Percentiles rank a stretch among this genome's conserved stretches.
phyloP scores from a whole-genome alignment of 2,888 invertebrate genomes.

The Philopedon plagiatum region DNA sequence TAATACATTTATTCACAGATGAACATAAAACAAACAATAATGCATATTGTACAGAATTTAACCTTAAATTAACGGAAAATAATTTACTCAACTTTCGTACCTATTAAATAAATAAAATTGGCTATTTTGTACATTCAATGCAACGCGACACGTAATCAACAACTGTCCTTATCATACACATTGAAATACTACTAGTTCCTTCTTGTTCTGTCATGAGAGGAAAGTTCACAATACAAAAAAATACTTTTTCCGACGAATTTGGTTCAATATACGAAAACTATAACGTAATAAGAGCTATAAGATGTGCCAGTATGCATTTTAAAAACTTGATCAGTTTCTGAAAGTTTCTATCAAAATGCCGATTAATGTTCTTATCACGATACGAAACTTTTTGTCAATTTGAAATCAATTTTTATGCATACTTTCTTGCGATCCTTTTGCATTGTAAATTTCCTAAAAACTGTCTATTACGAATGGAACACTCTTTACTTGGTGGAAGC shows the following conservation, averaged over 20 bases:
- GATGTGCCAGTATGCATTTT: not conserved
- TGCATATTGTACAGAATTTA: conserved; percentile 56
- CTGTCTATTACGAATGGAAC: not conserved
- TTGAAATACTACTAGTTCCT: conserved; percentile 48
- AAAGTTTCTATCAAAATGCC: not conserved
- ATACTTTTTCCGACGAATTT: not conserved
- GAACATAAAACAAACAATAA: conserved; percentile 35
- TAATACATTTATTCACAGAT: conserved; percentile 8
- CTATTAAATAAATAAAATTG: conserved; percentile 57
- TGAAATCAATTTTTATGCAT: no score
- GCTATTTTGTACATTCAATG: conserved; percentile 62
- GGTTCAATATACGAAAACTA: conserved; percentile 34
- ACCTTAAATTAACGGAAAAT: conserved; percentile 56
- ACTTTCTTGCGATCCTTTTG: no score
- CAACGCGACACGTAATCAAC: conserved; percentile 51
- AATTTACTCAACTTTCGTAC: conserved; percentile 54
- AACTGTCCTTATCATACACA: conserved; percentile 52
- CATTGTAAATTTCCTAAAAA: conserved; percentile 39
- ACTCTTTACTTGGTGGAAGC: conserved; percentile 81
- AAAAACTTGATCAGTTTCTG: no score
- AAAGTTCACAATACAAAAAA: conserved; percentile 44
- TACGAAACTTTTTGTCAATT: no score
- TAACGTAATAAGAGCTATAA: conserved; percentile 2
- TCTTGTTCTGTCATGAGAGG: conserved; percentile 40
- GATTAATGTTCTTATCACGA: no score